Percentiles rank a stretch among this genome's conserved stretches.
Conservation (phyloP, 2,797 vertebrate genomes). For the Triplophysa bombifrons region DNA sequence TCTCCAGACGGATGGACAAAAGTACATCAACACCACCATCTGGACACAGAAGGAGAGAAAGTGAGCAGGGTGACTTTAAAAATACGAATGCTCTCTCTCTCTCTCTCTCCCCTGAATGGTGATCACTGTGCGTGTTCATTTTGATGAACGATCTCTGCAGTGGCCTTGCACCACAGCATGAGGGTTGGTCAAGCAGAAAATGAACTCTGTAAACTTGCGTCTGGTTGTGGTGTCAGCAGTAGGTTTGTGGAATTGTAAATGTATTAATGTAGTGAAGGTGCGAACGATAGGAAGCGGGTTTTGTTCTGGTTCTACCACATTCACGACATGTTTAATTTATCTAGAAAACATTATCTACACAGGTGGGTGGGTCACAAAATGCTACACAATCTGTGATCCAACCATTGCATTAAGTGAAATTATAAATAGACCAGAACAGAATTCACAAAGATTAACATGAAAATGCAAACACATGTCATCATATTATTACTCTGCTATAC, state of each 20-base stretch:
- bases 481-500: neutral
- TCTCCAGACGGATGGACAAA: constrained; percentile 21
- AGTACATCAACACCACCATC: constrained; percentile 24
- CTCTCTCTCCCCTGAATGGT: neutral
- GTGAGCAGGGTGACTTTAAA: neutral
- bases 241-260: neutral
- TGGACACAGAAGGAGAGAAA: constrained; percentile 27
- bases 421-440: no score
- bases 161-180: constrained; percentile 29
- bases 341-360: no score
- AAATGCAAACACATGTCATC: no score
- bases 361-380: no score
- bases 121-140: constrained; percentile 2
- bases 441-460: no score
- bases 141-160: constrained; percentile 9
- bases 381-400: neutral
- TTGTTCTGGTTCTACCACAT: neutral
- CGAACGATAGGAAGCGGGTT: neutral
- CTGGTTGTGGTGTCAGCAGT: neutral
- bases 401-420: neutral
- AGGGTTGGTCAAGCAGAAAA: constrained; percentile 42
- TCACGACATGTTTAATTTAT: no score
- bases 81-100: neutral
- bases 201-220: constrained; percentile 24
- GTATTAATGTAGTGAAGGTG: neutral